phyloP scores from a whole-genome alignment of 2,888 invertebrate species.

The Xylophagus ater region DNA sequence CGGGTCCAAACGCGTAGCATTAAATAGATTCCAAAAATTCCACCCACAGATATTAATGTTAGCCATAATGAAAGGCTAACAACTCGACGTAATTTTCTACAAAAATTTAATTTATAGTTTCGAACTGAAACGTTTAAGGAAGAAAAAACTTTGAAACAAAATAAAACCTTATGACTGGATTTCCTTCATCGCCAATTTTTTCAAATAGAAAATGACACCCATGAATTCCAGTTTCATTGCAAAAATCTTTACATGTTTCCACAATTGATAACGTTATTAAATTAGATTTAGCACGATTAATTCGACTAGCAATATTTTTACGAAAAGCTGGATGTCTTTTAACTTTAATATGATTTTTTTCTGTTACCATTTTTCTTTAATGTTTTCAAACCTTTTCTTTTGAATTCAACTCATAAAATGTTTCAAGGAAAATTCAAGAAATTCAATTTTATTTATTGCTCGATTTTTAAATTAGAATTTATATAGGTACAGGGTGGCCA shows the following conservation, averaged over 20 bases:
- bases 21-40: conserved; percentile 22
- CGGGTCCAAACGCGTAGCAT: conserved; percentile 24
- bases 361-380: too few relatives aligned
- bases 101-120: too few relatives aligned
- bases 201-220: conserved; percentile 23
- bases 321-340: conserved; percentile 2
- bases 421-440: too few relatives aligned
- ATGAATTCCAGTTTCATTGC: conserved; percentile 23
- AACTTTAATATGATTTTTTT: too few relatives aligned
- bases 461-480: too few relatives aligned
- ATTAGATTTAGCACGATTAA: conserved; percentile 4
- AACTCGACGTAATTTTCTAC: conserved; percentile 8
- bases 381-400: too few relatives aligned
- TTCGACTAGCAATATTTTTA: neutral
- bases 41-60: conserved; percentile 18
- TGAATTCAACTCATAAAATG: too few relatives aligned
- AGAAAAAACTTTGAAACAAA: neutral
- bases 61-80: conserved; percentile 19
- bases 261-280: conserved; percentile 10
- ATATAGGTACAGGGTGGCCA: too few relatives aligned
- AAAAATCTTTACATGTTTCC: conserved; percentile 18
- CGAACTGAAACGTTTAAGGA: neutral
- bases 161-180: conserved; percentile 18
- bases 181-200: conserved; percentile 16
- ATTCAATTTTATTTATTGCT: too few relatives aligned